Evolutionary conservation across 37 sponge, comb jelly and placozoan genomes (phyloP).

Genomic region (Ephydatia muelleri): DNA sequence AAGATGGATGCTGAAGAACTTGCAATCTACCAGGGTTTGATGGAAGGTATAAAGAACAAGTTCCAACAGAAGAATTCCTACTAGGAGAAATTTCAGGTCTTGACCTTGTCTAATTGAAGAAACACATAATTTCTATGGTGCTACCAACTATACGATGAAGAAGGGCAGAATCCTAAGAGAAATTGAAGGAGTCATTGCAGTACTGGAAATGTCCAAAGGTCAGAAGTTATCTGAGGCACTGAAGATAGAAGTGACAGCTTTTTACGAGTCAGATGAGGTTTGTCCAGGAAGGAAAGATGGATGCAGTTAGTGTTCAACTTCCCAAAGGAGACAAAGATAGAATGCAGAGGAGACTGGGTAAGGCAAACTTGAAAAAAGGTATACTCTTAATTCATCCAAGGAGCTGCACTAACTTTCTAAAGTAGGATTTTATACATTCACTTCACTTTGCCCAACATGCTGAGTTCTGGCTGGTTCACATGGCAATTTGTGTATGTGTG

Average conservation of each 20-base stretch:
- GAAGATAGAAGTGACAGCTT: background rate
- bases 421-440: constrained; percentile 33
- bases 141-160: background rate
- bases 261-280: constrained; percentile 25
- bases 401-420: constrained; percentile 10
- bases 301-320: constrained; percentile 11
- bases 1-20: background rate
- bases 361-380: constrained; percentile 12
- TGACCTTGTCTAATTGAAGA: background rate
- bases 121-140: background rate
- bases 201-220: background rate
- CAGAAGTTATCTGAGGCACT: too few species aligned
- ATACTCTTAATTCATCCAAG: constrained; percentile 7
- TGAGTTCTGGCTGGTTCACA: constrained; percentile 32
- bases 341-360: constrained; percentile 10
- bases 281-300: constrained; percentile 37
- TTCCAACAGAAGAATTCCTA: background rate
- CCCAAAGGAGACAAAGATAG: constrained; percentile 6
- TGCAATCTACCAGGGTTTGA: background rate
- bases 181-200: background rate
- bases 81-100: background rate
- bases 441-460: constrained; percentile 22
- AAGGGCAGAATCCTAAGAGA: background rate
- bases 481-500: constrained; percentile 38
- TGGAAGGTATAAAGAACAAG: background rate